A percentile compares a stretch with the other conserved stretches of the same genome.
phyloP scores from a whole-genome alignment of 1,140 invertebrate species.

The Spodoptera litura region DNA sequence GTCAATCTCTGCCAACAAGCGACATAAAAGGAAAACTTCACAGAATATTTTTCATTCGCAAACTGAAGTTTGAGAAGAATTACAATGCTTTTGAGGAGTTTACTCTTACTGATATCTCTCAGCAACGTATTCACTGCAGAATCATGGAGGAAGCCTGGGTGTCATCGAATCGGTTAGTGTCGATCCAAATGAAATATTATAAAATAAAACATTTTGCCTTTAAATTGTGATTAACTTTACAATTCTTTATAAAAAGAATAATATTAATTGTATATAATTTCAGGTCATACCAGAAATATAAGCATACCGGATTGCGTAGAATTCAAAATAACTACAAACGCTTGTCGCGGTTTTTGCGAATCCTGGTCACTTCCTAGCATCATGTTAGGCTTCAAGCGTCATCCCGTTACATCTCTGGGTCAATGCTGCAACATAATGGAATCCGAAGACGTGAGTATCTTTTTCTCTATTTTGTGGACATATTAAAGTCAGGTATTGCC shows the following conservation, averaged over 20 bases:
- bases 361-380: conserved; percentile 91
- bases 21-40: conserved; percentile 50
- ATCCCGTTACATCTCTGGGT: conserved; percentile 93
- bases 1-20: conserved; percentile 11
- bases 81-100: conserved; percentile 71
- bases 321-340: conserved; percentile 94
- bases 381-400: conserved; percentile 88
- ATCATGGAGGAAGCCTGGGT: conserved; percentile 77
- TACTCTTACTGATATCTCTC: conserved; percentile 67
- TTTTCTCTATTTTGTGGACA: neutral
- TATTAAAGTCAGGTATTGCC: no score
- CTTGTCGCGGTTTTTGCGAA: conserved; percentile 94
- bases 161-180: conserved; percentile 74
- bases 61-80: conserved; percentile 28
- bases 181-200: neutral
- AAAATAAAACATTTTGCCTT: no score
- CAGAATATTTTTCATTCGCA: conserved; percentile 54
- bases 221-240: no score
- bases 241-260: neutral
- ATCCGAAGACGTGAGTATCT: conserved; percentile 90
- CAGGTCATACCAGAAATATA: conserved; percentile 92
- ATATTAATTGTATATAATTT: conserved; percentile 21
- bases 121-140: conserved; percentile 65
- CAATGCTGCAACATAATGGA: conserved; percentile 96
- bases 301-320: conserved; percentile 93